Evolutionary conservation across 2,888 invertebrate species (phyloP), one percentile per base, ranked within the genome.

Genomic region (Parnassius apollo): DNA sequence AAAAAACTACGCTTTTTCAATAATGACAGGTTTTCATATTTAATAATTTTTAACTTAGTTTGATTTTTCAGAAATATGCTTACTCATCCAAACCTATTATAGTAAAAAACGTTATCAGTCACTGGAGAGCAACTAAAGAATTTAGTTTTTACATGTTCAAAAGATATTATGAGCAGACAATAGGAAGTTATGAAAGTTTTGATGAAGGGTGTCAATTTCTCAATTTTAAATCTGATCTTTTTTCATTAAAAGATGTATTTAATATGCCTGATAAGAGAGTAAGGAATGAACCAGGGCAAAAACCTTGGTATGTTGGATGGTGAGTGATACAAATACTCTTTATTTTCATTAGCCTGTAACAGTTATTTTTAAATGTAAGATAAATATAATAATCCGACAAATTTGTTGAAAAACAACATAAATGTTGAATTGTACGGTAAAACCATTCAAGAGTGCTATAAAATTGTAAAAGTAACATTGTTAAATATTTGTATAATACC

Each of bases 221-320:
- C 59, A 96, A 96, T 75, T 97, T 97, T 80, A 95, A 96, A 81
- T 96, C 96, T 18, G 94, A 97, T 82, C 94, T 97, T 72, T 94
- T 94, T 72, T 94, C 94, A 42, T 80, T 98, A 63, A 90, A 93
- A 65, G 96, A 97, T 79, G 96, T 97, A 11, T 95, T 98, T 76
- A 89, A 92, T 65, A 96, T 96, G 96, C 93, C 94, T 8, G 85
- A 93, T 54, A 92, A 92, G 59, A 93, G 96, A 75, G 94, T 94
- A 7, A 86, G 81, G 42, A 94, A 95, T 83, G 87, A 92, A 48
- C 90, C 90, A 12, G 94, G 94, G 2, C 92, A 95, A 72, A 88
- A 93, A 61, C 94, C 96, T 1, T 98, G 97, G 97, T 98, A 98
- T 90, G 95, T 98, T 54, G 98, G 98, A 70, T 97, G 97, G 97